Evolutionary conservation across 2,113 vertebrate species (phyloP), one percentile per base, ranked within the genome.

Genomic region (Acrocephalus arundinaceus): DNA sequence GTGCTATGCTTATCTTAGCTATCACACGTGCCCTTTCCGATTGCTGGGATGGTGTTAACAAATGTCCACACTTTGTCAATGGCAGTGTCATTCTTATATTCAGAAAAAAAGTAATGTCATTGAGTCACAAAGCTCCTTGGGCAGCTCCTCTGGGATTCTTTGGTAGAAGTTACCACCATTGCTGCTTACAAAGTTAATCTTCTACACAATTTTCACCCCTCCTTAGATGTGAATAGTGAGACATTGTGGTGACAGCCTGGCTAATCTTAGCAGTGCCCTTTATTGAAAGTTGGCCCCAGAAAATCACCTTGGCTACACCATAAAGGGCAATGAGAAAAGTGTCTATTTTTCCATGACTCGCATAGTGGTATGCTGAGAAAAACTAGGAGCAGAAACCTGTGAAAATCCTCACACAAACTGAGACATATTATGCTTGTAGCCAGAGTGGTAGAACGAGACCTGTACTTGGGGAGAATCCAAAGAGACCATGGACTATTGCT

Each of bases 291-390:
- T 72, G 10, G 33, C 17, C 19, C 16, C 11, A n/a, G 11, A 81
- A 71, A 95, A 75, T 39, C 23, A 79, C 6, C 7, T 59, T 81
- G 52, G 15, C 24, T 71, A 20, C 41, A 19, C 46, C 54, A 51
- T 30, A n/a, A 70, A 84, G 16, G 20, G 5, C n/a, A 58, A 7
- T 35, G 45, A 77, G 58, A 79, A 88, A 12, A 58, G 13, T 16
- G 7, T 22, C 6, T 12, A 15, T 54, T 72, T 78, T 93, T 24
- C 41, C 6, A 4, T 58, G 5, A 43, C 23, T 65, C 0, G 0
- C 12, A 37, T 3, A 33, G 7, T 23, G 13, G 5, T n/a, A 19
- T 14, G 14, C 8, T 72, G 23, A 72, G 27, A 88, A 72, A 59
- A 61, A 22, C 19, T 24, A 51, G 55, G 7, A 78, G 12, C 37